These are phyloP conservation scores for Prenolepis imparis DNA, from an alignment of 2,888 invertebrate genomes.

Conservation along the genomic window DNA sequence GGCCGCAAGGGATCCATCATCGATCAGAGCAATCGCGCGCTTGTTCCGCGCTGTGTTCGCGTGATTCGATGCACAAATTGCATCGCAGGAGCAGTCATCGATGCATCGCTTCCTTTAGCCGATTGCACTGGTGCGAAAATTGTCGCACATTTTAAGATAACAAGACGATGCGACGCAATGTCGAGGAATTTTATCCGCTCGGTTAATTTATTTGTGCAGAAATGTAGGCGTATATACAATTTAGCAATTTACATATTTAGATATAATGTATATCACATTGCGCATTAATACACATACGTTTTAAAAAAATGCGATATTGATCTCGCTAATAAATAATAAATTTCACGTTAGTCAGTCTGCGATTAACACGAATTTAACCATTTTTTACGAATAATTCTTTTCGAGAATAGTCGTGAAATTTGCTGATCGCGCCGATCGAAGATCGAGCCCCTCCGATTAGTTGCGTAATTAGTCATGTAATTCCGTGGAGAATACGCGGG, in stretches of 20 bases:
- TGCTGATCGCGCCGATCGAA: slow-evolving; percentile 16
- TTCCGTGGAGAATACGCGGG: slow-evolving; percentile 50
- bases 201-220: neutral
- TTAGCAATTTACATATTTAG: neutral
- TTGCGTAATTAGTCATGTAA: slow-evolving; percentile 49
- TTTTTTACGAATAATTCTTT: neutral
- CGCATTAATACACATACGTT: neutral
- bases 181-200: slow-evolving; percentile 6
- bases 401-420: slow-evolving; percentile 19
- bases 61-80: slow-evolving; percentile 21
- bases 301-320: neutral
- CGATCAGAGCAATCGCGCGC: slow-evolving; percentile 63
- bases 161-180: neutral
- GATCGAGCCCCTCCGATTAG: slow-evolving; percentile 52
- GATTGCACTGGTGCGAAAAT: slow-evolving; percentile 23
- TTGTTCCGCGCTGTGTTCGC: neutral
- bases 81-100: neutral
- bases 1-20: slow-evolving; percentile 72
- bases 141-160: neutral
- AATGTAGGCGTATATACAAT: neutral
- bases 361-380: neutral
- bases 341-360: neutral
- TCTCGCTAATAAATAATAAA: neutral
- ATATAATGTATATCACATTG: neutral
- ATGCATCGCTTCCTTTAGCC: slow-evolving; percentile 7